Base-by-base conservation (phyloP, 2,888 invertebrate genomes). In the Clistopyga incitator region DNA sequence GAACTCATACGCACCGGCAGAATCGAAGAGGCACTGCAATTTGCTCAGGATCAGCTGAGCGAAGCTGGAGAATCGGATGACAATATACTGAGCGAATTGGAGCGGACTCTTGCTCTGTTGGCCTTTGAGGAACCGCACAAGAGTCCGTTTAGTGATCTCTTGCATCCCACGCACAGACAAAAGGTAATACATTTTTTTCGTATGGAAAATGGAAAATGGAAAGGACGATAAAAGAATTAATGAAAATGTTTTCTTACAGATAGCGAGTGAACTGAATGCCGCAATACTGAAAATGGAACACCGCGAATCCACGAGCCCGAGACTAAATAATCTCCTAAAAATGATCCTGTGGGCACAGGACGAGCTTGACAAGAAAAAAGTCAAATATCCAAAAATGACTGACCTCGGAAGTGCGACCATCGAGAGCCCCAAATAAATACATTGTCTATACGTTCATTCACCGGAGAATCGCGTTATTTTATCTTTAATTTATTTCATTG, bases 101-200 rank as follows among this genome's bases (percentile, higher is more conserved):
- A 99, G 93, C 95, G 99, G 83, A 99, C 99, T 0, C 94, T 99
- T 75, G 99, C 99, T 0, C 94, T 99, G 75, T 93, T 99, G 20
- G 99, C 99, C 6, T 99, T 99, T 93, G 99, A 99, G 84, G 98
- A 99, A 91, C 99, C 99, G 0, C 96, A 97, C 88, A 96, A 96
- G 78, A 98, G 98, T 86, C 99, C 99, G 0, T 99, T 99, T 94
- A 97, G 98, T 20, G 98, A 99, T 93, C 94, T 99, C 52, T 94
- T 99, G 82, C 96, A 98, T 89, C 97, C 98, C 15, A 97, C 98
- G 13, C 99, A 99, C 91, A 95, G 99, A 90, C 99, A 99, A 94
- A 98, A 98, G 95, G 97, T 97, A 88, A 84, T 8, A 10, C 13
- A 56, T 81, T 86, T 47, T 47, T 47, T 42, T n/a, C n/a, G n/a